Evolutionary conservation across 2,797 vertebrate genomes (phyloP).

Genomic region (Anisognathus igniventris): DNA sequence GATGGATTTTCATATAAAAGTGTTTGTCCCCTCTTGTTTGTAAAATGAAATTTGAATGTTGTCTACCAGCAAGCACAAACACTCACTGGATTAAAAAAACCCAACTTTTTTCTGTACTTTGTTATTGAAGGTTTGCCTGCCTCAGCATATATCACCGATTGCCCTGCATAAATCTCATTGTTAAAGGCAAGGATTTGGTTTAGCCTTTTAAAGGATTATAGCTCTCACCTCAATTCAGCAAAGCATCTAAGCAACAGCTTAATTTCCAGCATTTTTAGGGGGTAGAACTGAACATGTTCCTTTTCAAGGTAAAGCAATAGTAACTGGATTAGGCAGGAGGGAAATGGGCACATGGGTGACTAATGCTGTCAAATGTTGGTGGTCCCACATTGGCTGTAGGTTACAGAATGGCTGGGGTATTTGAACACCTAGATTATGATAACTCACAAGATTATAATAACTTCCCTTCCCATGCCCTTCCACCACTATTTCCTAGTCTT

Average conservation of each 20-base stretch:
- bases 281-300: background rate
- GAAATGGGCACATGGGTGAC: background rate
- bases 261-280: background rate
- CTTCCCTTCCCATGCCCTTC: background rate
- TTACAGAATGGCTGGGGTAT: background rate
- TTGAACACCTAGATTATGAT: background rate
- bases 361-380: background rate
- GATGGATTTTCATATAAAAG: background rate
- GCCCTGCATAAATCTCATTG: background rate
- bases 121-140: background rate
- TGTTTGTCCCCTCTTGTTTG: background rate
- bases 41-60: background rate
- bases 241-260: background rate
- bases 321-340: background rate
- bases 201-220: background rate
- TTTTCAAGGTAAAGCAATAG: background rate
- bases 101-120: background rate
- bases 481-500: background rate
- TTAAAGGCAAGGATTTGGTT: background rate
- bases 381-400: background rate
- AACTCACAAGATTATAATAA: background rate
- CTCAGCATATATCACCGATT: background rate
- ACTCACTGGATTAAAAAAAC: background rate
- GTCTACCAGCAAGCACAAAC: background rate
- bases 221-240: background rate